These are phyloP conservation scores for Dolichomitus sp. DNA, from an alignment of 2,888 invertebrate genomes.

Conservation along the genomic window DNA sequence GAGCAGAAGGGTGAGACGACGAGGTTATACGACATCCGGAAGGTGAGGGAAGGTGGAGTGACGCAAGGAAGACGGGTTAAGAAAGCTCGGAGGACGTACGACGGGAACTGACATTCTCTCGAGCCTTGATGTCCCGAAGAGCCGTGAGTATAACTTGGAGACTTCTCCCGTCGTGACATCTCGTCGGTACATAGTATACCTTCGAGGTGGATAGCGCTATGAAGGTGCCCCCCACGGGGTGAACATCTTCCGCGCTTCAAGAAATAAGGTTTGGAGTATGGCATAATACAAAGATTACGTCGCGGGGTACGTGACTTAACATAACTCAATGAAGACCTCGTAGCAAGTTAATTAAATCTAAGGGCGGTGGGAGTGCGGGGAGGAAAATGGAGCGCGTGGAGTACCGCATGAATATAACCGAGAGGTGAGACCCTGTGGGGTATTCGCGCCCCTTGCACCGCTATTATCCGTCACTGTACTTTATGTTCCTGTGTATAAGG, in stretches of 20 bases:
- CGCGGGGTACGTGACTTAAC: constrained; percentile 78
- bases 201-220: constrained; percentile 45
- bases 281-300: constrained; percentile 80
- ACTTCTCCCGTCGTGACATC: constrained; percentile 71
- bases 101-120: constrained; percentile 51
- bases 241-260: constrained; percentile 18
- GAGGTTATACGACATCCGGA: constrained; percentile 32
- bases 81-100: constrained; percentile 52
- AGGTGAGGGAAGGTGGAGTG: constrained; percentile 35
- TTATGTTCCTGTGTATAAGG: constrained; percentile 14
- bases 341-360: constrained; percentile 80
- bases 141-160: constrained; percentile 41
- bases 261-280: constrained; percentile 76
- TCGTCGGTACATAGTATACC: constrained; percentile 48
- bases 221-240: constrained; percentile 1
- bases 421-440: constrained; percentile 27
- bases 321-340: constrained; percentile 79
- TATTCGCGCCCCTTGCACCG: constrained; percentile 11
- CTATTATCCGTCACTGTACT: constrained; percentile 52
- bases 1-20: constrained; percentile 18
- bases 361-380: constrained; percentile 61
- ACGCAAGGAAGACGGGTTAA: constrained; percentile 34
- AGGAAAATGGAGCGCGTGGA: constrained; percentile 28
- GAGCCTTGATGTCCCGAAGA: constrained; percentile 56
- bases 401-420: constrained; percentile 38